Percentiles rank a stretch among this genome's conserved stretches.
Conservation (phyloP, 2,113 vertebrate genomes). For the Eira barbara region DNA sequence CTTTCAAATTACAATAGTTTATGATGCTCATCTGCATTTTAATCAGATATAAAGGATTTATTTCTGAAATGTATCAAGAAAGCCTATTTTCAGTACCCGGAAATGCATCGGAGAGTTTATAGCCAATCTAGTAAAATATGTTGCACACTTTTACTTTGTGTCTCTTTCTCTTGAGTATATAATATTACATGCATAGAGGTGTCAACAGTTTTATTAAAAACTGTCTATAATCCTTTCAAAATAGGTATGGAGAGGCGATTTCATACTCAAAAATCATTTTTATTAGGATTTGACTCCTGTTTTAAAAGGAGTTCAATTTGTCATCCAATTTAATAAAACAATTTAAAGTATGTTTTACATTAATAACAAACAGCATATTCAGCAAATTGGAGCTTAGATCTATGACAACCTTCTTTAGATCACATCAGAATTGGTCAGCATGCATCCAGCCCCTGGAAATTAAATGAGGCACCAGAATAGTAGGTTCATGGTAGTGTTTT, state of each 20-base stretch:
- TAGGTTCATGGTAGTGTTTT: background rate
- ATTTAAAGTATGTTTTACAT: background rate
- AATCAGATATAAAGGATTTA: slow-evolving; percentile 79
- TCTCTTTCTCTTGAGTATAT: slow-evolving; percentile 38
- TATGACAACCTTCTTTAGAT: background rate
- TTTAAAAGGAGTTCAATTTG: background rate
- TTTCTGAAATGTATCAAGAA: slow-evolving; percentile 73
- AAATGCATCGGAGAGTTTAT: slow-evolving; percentile 74
- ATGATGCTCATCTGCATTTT: slow-evolving; percentile 80
- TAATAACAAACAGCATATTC: background rate
- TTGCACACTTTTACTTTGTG: slow-evolving; percentile 63
- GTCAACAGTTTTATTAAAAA: slow-evolving; percentile 59
- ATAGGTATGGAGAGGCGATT: background rate
- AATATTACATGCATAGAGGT: slow-evolving; percentile 27
- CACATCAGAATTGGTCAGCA: background rate
- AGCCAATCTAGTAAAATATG: slow-evolving; percentile 71
- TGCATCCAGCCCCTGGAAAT: background rate
- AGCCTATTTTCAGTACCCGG: slow-evolving; percentile 72
- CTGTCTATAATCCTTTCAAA: slow-evolving; percentile 40
- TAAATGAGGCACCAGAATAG: background rate
- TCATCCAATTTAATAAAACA: background rate
- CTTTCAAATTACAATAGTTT: slow-evolving; percentile 79
- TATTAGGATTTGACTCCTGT: slow-evolving; percentile 32
- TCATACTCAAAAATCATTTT: slow-evolving; percentile 39
- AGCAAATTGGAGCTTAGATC: background rate